Evolutionary conservation across 2,113 vertebrate genomes (phyloP).

Genomic region (Mola mola): DNA sequence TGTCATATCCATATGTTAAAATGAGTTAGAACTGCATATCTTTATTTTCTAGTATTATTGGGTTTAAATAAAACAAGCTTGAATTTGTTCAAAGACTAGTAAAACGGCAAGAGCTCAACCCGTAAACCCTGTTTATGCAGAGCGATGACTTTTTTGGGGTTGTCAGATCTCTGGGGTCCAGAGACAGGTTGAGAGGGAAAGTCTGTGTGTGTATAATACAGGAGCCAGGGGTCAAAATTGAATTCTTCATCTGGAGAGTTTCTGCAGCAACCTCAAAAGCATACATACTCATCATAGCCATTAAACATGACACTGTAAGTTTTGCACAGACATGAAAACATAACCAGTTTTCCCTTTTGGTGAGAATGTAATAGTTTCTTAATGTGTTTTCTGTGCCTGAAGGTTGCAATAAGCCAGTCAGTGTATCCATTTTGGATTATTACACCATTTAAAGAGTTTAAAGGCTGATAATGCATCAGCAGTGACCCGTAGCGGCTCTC

Average conservation of each 20-base stretch:
- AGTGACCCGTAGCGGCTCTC: conserved; percentile 1
- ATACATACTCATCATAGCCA: too few species aligned
- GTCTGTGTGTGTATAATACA: conserved; percentile 3
- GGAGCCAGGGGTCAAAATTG: too few species aligned
- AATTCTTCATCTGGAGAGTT: too few species aligned
- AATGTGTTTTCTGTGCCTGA: conserved; percentile 40
- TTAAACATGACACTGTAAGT: too few species aligned
- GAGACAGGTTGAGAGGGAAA: conserved; percentile 17
- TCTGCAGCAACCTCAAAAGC: too few species aligned
- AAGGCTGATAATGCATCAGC: conserved; percentile 4
- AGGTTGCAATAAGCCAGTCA: conserved; percentile 28
- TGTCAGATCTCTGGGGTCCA: conserved; percentile 20
- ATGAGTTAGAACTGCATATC: too few species aligned
- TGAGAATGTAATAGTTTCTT: conserved; percentile 32
- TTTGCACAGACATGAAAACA: not conserved
- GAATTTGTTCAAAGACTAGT: too few species aligned
- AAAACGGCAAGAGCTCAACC: not conserved
- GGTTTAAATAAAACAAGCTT: too few species aligned
- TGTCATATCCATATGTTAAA: too few species aligned
- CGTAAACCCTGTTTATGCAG: conserved; percentile 5
- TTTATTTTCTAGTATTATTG: too few species aligned
- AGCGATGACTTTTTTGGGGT: conserved; percentile 21
- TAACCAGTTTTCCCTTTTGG: conserved; percentile 6
- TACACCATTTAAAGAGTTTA: not conserved
- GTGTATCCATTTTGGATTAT: conserved; percentile 7